A percentile compares a stretch with the other conserved stretches of the same genome.
These are phyloP conservation scores for Porites lutea DNA, from an alignment of 64 coral and sea anemone genomes.

Conservation along the genomic window DNA sequence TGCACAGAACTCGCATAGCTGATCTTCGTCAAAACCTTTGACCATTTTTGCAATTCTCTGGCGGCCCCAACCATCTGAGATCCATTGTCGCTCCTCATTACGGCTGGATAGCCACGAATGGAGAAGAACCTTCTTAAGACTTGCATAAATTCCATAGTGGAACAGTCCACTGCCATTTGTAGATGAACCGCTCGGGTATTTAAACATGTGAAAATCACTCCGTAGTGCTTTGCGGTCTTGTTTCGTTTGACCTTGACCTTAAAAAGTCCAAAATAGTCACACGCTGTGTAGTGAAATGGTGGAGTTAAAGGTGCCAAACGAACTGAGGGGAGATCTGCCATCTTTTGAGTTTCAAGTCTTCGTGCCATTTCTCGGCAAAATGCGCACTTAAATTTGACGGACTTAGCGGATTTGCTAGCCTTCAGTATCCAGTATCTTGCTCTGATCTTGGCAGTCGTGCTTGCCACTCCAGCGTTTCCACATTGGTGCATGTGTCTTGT, in stretches of 20 bases:
- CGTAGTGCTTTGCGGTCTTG: not conserved
- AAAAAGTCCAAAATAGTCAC: constrained; percentile 38
- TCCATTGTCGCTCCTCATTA: no score
- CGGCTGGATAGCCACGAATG: no score
- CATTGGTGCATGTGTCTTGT: constrained; percentile 32
- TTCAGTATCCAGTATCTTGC: constrained; percentile 54
- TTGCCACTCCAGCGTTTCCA: constrained; percentile 50
- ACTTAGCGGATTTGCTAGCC: constrained; percentile 3
- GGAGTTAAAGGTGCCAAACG: not conserved
- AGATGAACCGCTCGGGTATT: constrained; percentile 60
- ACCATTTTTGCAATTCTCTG: no score
- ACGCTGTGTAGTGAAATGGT: constrained; percentile 22
- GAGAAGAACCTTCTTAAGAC: no score
- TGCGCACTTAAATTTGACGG: not conserved
- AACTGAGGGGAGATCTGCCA: constrained; percentile 5
- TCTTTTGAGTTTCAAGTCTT: not conserved
- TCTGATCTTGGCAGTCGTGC: constrained; percentile 55
- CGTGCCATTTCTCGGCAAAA: no score
- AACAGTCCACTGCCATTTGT: not conserved
- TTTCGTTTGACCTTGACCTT: constrained; percentile 18
- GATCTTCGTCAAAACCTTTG: no score
- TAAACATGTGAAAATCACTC: constrained; percentile 54
- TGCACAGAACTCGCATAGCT: no score
- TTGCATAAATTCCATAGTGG: no score
- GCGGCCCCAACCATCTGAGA: no score